Conservation (phyloP, 1,140 invertebrate species). For the Solenopsis invicta region DNA sequence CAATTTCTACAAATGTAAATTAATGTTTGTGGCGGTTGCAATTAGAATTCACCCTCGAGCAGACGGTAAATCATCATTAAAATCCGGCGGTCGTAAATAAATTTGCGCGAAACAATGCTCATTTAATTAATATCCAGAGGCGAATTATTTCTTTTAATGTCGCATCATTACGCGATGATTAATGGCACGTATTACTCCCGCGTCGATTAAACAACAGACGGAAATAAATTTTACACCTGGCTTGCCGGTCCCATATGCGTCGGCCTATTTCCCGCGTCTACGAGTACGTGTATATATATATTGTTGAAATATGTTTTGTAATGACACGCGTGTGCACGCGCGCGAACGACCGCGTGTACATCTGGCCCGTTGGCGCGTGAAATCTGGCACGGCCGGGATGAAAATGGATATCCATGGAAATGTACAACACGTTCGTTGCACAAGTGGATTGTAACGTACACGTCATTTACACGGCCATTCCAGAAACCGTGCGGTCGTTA, state of each 20-base stretch:
- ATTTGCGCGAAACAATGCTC: conserved; percentile 54
- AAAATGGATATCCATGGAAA: conserved; percentile 55
- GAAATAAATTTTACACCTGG: conserved; percentile 57
- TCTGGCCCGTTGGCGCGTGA: conserved; percentile 40
- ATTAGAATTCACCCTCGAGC: conserved; percentile 19
- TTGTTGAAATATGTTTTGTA: conserved; percentile 62
- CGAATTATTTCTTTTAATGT: conserved; percentile 63
- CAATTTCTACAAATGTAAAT: conserved; percentile 42
- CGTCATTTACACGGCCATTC: conserved; percentile 46
- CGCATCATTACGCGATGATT: conserved; percentile 58
- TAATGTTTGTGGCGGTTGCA: conserved; percentile 23
- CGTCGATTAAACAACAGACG: conserved; percentile 57
- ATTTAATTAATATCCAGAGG: conserved; percentile 62
- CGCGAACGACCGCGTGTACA: background rate
- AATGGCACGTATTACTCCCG: conserved; percentile 52
- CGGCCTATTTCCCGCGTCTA: conserved; percentile 41
- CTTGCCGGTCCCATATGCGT: conserved; percentile 42
- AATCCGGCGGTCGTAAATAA: conserved; percentile 53
- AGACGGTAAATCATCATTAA: conserved; percentile 49
- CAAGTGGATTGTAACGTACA: conserved; percentile 40
- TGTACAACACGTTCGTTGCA: conserved; percentile 31
- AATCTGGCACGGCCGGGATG: conserved; percentile 56
- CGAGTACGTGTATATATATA: background rate
- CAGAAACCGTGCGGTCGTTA: conserved; percentile 20
- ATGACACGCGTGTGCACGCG: conserved; percentile 45